Percentiles rank a stretch among this genome's conserved stretches.
Conservation (phyloP, 2,113 vertebrate genomes). For the Oceanodroma tethys region DNA sequence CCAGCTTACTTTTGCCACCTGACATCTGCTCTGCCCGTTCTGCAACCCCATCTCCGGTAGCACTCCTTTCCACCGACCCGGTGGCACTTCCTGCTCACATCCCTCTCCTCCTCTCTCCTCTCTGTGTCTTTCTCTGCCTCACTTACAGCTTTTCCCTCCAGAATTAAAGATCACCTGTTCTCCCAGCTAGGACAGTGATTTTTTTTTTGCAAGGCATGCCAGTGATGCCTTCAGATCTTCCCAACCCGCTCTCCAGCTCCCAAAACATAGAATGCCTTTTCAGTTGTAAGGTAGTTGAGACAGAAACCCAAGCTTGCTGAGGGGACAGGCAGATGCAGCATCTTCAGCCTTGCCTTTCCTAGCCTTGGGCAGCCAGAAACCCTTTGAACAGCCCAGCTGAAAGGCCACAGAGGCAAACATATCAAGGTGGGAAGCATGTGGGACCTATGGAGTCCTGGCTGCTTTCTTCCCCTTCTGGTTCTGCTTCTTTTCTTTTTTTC, state of each 20-base stretch:
- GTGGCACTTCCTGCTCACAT: fast-evolving
- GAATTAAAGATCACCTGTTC: background rate
- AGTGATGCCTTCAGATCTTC: background rate
- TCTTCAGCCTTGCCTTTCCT: background rate
- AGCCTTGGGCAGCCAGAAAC: background rate
- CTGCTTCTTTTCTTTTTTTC: background rate
- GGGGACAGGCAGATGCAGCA: background rate
- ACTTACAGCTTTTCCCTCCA: background rate
- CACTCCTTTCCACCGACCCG: background rate
- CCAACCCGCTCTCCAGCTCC: background rate
- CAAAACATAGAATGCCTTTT: background rate
- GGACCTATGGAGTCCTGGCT: background rate
- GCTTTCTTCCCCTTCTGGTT: background rate
- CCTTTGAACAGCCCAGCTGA: background rate
- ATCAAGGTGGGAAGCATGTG: background rate
- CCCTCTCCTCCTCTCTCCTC: background rate
- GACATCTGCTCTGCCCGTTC: fast-evolving
- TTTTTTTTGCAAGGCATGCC: background rate
- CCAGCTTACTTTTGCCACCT: background rate
- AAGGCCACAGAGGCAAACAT: background rate
- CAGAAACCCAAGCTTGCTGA: background rate
- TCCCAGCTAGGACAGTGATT: background rate
- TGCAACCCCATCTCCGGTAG: background rate
- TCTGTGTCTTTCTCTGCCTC: background rate
- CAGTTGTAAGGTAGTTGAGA: background rate